These are phyloP conservation scores for Tuta absoluta DNA, from an alignment of 2,888 invertebrate genomes.

Conservation along the genomic window DNA sequence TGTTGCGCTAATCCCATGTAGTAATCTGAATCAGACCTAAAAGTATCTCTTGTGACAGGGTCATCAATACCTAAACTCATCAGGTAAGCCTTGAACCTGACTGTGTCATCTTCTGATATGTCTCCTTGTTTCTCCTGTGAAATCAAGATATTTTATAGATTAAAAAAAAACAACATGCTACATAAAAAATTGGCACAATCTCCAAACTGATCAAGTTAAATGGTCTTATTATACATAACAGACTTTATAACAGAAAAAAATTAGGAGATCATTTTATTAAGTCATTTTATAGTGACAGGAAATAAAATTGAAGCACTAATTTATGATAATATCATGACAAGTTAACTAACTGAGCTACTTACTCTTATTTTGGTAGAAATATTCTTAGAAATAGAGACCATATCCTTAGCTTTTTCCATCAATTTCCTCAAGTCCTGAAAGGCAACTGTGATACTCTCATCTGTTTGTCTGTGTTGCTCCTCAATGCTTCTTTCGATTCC, in stretches of 20 bases:
- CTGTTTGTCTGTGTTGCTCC: conserved; percentile 94
- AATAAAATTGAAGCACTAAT: not conserved
- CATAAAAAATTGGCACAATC: no score
- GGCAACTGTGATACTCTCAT: conserved; percentile 94
- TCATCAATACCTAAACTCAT: conserved; percentile 98
- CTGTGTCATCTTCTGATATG: conserved; percentile 98
- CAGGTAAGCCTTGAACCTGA: conserved; percentile 96
- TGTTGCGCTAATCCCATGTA: conserved; percentile 92
- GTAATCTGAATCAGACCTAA: conserved; percentile 92
- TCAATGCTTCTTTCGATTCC: conserved; percentile 97
- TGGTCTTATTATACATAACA: no score
- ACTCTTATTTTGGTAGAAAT: conserved; percentile 95
- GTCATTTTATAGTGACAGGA: not conserved
- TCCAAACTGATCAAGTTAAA: no score
- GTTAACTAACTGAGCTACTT: conserved; percentile 42
- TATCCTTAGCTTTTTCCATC: conserved; percentile 98
- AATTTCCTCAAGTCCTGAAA: conserved; percentile 97
- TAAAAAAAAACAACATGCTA: not conserved
- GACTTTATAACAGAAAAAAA: no score
- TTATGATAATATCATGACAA: no score
- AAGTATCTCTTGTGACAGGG: conserved; percentile 96
- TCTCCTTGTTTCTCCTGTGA: conserved; percentile 94
- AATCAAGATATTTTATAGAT: not conserved
- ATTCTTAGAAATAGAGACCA: conserved; percentile 95
- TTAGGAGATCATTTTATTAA: no score